Percentiles rank a stretch among this genome's conserved stretches.
Evolutionary conservation across 2,888 invertebrate species (phyloP).

Genomic region (Lamellibrachia satsuma): DNA sequence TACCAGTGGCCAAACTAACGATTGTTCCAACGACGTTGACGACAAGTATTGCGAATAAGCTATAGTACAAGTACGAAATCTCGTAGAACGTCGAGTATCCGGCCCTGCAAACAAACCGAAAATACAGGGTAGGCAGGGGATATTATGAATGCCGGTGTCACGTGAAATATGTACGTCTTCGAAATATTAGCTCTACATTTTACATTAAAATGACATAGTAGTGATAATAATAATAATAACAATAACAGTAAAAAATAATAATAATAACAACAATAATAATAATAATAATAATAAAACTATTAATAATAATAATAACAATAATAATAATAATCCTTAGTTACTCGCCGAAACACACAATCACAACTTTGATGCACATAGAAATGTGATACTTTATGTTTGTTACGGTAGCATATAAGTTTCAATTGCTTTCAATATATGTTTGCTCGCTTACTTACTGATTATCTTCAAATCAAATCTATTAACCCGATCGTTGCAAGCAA

Average conservation of each 20-base stretch:
- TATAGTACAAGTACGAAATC: constrained; percentile 45
- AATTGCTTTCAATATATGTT: neutral
- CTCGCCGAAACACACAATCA: neutral
- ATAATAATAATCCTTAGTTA: neutral
- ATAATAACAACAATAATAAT: too few relatives aligned
- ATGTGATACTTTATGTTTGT: neutral
- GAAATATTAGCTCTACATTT: neutral
- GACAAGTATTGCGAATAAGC: constrained; percentile 37
- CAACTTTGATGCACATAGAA: neutral
- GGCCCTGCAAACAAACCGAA: constrained; percentile 31
- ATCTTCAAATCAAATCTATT: neutral
- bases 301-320: too few relatives aligned
- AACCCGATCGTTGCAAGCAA: neutral
- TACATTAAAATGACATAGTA: too few relatives aligned
- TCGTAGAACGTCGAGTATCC: constrained; percentile 38
- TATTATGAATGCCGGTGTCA: neutral
- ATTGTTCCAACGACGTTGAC: constrained; percentile 36
- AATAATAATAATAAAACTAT: too few relatives aligned
- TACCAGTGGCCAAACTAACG: constrained; percentile 43
- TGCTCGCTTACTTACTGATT: neutral
- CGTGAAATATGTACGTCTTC: neutral
- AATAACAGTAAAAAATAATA: too few relatives aligned
- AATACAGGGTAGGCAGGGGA: neutral
- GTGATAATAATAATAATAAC: too few relatives aligned
- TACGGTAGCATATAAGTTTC: neutral